phyloP scores from a whole-genome alignment of 2,888 invertebrate genomes.

The Tenodera sinensis region DNA sequence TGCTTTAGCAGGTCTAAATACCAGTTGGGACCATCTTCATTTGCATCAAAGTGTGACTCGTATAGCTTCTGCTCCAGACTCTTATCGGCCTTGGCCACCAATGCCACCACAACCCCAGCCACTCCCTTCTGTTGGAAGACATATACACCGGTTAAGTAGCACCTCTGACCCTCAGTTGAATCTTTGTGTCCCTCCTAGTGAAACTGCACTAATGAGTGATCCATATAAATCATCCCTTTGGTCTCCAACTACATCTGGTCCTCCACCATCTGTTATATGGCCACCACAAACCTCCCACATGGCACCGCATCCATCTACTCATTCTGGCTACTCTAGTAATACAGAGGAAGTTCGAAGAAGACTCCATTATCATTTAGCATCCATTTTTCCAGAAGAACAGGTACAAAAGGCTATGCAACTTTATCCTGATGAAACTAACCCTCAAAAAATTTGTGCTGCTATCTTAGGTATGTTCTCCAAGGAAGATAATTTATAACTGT shows the following conservation, averaged over 20 bases:
- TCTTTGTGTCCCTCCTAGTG: constrained; percentile 45
- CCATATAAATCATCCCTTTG: constrained; percentile 30
- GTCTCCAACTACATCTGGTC: constrained; percentile 40
- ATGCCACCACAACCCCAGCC: constrained; percentile 33
- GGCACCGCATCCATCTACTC: constrained; percentile 39
- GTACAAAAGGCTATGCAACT: constrained; percentile 85
- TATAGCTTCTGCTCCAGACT: constrained; percentile 71
- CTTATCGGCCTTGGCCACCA: constrained; percentile 50
- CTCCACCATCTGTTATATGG: constrained; percentile 37
- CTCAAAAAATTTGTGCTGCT: constrained; percentile 84
- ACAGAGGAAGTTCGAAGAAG: constrained; percentile 67
- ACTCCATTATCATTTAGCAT: constrained; percentile 84
- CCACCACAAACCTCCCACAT: constrained; percentile 13
- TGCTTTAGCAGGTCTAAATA: not conserved
- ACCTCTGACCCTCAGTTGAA: constrained; percentile 65
- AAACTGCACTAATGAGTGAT: constrained; percentile 26
- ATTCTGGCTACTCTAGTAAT: constrained; percentile 40
- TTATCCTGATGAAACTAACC: constrained; percentile 85
- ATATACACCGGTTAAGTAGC: constrained; percentile 49
- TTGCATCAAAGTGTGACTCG: constrained; percentile 61
- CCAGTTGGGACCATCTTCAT: constrained; percentile 39
- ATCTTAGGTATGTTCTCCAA: constrained; percentile 70
- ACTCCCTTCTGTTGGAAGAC: constrained; percentile 39
- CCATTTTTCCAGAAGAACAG: constrained; percentile 85
- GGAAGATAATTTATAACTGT: not conserved